Evolutionary conservation across 2,888 invertebrate genomes (phyloP).

Genomic region (Ormyrus thymus): DNA sequence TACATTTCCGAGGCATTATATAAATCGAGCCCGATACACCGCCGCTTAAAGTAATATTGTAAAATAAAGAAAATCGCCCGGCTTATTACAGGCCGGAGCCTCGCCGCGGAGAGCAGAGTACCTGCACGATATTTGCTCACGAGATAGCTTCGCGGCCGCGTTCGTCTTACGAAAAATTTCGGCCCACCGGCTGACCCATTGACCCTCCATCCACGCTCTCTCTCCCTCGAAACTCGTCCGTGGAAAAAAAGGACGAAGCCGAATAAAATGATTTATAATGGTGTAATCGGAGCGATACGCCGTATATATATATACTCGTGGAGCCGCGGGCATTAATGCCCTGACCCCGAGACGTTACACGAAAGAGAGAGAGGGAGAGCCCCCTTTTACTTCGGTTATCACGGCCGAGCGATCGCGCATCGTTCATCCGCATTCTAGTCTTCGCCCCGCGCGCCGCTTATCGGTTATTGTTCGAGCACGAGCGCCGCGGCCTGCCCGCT

Average conservation of each 20-base stretch:
- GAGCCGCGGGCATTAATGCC: conserved; percentile 63
- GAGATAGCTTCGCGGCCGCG: not conserved
- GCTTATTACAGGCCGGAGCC: no score
- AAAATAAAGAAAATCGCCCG: no score
- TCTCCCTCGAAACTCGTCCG: not conserved
- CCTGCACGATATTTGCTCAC: not conserved
- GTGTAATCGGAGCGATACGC: conserved; percentile 68
- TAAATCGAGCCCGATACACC: no score
- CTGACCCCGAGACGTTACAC: conserved; percentile 61
- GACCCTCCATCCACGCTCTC: not conserved
- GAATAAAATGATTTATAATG: conserved; percentile 70
- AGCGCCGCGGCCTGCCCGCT: not conserved
- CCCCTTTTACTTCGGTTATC: conserved; percentile 2
- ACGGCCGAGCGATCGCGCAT: conserved; percentile 16
- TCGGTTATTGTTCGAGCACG: conserved; percentile 24
- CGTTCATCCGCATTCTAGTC: conserved; percentile 22
- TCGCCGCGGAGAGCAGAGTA: not conserved
- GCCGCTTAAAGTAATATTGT: no score
- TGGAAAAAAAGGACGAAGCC: conserved; percentile 60
- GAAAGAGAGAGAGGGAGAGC: no score
- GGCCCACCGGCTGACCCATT: conserved; percentile 17
- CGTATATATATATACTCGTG: conserved; percentile 65
- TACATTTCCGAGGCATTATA: no score
- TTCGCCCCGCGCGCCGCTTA: conserved; percentile 3
- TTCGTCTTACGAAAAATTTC: conserved; percentile 3